phyloP scores from a whole-genome alignment of 2,113 vertebrate species.

The Upupa epops region DNA sequence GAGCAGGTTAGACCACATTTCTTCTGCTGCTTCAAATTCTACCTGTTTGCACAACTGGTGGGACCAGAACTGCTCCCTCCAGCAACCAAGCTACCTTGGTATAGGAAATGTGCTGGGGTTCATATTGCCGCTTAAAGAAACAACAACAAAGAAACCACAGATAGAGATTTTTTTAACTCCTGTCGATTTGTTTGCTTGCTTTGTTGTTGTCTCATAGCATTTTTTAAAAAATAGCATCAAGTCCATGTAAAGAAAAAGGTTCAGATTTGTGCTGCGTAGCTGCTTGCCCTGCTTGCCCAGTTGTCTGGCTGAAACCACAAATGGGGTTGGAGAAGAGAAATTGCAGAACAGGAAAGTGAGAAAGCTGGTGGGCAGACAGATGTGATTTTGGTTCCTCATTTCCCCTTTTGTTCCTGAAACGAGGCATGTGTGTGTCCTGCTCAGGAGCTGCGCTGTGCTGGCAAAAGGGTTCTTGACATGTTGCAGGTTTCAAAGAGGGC shows the following conservation, averaged over 20 bases:
- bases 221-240: neutral
- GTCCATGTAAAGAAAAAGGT: neutral
- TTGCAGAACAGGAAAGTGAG: neutral
- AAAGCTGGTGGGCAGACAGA: conserved; percentile 24
- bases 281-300: neutral
- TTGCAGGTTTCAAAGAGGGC: neutral
- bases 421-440: neutral
- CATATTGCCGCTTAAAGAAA: neutral
- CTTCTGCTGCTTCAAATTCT: conserved; percentile 39
- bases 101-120: neutral
- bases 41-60: conserved; percentile 21
- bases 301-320: neutral
- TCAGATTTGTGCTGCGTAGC: neutral
- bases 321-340: neutral
- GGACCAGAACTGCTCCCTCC: conserved; percentile 30
- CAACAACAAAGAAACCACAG: neutral
- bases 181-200: neutral
- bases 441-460: neutral
- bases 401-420: neutral
- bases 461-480: neutral
- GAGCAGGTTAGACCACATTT: conserved; percentile 53
- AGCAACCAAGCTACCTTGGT: conserved; percentile 16
- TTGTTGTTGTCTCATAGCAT: neutral
- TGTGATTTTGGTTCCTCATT: neutral
- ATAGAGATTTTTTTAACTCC: neutral